Evolutionary conservation across 2,113 vertebrate species (phyloP), one percentile per base, ranked within the genome.

Genomic region (Gymnarchus niloticus): DNA sequence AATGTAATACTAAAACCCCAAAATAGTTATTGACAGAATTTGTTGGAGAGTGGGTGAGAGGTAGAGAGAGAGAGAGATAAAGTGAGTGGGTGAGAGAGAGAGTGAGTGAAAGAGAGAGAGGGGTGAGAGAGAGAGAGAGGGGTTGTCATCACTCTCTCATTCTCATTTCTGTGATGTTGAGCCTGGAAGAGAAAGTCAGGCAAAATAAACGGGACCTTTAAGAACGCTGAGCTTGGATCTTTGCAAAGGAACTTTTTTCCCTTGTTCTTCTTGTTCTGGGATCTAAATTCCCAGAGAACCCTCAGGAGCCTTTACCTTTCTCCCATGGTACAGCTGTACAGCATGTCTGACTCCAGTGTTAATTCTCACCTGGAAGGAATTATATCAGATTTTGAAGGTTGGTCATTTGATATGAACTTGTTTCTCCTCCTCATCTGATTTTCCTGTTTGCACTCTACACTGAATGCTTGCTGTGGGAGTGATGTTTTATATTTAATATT

Each of bases 331-430:
- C 86, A 87, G 81, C 83, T 80, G 56, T 89, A 88, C 91, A 96
- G 95, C 91, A 99, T 99, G 98, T 96, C 97, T 90, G 98, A 99
- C 94, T 96, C 97, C 88, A 95, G 95, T 92, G 97, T 98, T 90
- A 98, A 98, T 93, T 96, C 96, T 88, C 97, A 98, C 94, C 96
- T 99, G 96, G 98, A 99, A 90, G 98, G 97, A 89, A 99, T 98
- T 93, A 98, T 99, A 93, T 98, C 97, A 91, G 98, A 98, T 93
- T 98, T 99, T 94, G 97, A 99, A 98, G 98, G 98, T 98, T 93
- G 92, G 97, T 96, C 88, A 77, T 41, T 9, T 87, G 73, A 83
- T 86, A 73, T 85, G 51, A 61, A 77, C 37, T 28, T 52, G 12
- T 48, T 49, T 48, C 12, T 82, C 6, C 4, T 57, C 51, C 41